Percentiles rank a stretch among this genome's conserved stretches.
phyloP scores from a whole-genome alignment of 2,797 vertebrate genomes.

The Onychomys leucogaster region DNA sequence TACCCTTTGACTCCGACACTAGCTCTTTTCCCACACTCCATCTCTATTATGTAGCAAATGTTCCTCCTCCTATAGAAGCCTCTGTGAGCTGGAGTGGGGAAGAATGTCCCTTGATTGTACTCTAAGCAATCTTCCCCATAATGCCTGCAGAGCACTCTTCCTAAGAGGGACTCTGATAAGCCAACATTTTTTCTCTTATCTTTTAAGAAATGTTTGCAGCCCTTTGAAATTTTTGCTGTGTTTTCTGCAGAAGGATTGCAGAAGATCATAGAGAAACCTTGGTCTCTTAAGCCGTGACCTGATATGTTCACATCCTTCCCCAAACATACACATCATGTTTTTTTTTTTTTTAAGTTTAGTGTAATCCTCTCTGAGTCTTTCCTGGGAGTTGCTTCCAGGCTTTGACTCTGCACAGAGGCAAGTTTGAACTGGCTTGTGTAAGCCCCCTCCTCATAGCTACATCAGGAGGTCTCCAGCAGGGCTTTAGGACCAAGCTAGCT shows the following conservation, averaged over 20 bases:
- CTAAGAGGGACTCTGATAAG: not conserved
- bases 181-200: not conserved
- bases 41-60: not conserved
- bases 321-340: not conserved
- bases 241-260: not conserved
- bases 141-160: rapidly evolving
- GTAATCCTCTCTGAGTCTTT: not conserved
- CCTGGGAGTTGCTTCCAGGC: not conserved
- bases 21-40: not conserved
- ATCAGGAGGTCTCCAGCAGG: not conserved
- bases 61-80: rapidly evolving
- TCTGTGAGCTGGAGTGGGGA: not conserved
- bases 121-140: not conserved
- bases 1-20: not conserved
- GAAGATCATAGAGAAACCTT: not conserved
- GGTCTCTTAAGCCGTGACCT: not conserved
- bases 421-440: not conserved
- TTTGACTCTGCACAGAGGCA: not conserved
- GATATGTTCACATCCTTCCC: not conserved
- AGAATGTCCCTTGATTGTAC: not conserved
- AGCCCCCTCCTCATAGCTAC: rapidly evolving
- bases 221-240: not conserved
- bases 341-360: not conserved
- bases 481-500: rapidly evolving
- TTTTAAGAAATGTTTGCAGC: conserved; percentile 13